Evolutionary conservation across 2,113 vertebrate species (phyloP).

Genomic region (Prietella phreatophila): DNA sequence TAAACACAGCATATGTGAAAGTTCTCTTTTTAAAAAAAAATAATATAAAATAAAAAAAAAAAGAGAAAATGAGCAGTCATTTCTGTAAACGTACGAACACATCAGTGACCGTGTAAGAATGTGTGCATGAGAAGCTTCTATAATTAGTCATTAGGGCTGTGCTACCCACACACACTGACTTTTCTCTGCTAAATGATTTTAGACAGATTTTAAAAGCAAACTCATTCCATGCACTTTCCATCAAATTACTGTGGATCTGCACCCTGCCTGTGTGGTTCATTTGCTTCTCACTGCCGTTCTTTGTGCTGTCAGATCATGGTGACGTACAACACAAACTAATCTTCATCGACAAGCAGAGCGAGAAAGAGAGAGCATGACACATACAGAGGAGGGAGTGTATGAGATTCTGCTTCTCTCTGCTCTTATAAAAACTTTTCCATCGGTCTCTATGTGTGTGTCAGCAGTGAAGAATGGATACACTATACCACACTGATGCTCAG

Average conservation of each 20-base stretch:
- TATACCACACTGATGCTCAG: neutral
- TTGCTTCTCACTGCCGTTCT: conserved; percentile 1
- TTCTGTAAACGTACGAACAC: neutral
- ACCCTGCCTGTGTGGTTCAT: neutral
- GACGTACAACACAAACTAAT: conserved; percentile 56
- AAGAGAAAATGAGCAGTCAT: neutral
- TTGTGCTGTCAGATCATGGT: conserved; percentile 40
- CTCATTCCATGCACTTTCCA: neutral
- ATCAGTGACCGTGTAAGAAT: neutral
- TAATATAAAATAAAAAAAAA: neutral
- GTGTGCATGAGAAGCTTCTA: conserved; percentile 10
- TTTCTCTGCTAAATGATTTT: neutral
- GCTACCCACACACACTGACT: neutral
- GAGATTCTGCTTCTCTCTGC: conserved; percentile 8
- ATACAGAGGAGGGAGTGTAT: conserved; percentile 12
- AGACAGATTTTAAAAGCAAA: conserved; percentile 11
- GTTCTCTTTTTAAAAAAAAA: no score
- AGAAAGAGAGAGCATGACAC: conserved; percentile 10
- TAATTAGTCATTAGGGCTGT: neutral
- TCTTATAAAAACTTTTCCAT: conserved; percentile 21
- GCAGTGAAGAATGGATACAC: conserved; percentile 13
- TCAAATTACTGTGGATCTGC: conserved; percentile 3
- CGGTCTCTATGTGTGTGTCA: neutral
- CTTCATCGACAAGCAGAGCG: conserved; percentile 56
- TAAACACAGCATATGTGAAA: neutral